Conservation (phyloP, 2,888 invertebrate species). For the Orchestes rusci region DNA sequence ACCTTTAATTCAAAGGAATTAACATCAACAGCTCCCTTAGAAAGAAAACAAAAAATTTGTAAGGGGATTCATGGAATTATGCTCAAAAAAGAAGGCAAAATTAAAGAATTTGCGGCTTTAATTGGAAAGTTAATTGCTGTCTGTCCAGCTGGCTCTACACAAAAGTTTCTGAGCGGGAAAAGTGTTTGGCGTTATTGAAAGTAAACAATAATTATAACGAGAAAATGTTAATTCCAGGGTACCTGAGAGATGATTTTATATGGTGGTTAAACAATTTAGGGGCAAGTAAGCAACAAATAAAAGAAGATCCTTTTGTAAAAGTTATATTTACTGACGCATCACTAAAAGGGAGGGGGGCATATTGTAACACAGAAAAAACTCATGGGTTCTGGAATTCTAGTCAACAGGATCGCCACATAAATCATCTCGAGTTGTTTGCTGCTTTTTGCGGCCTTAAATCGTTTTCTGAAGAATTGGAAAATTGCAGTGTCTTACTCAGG, state of each 20-base stretch:
- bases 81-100: slow-evolving; percentile 3
- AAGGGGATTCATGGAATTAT: slow-evolving; percentile 4
- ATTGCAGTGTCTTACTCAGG: slow-evolving; percentile 12
- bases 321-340: slow-evolving; percentile 29
- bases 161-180: slow-evolving; percentile 3
- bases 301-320: slow-evolving; percentile 10
- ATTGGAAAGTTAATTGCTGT: slow-evolving; percentile 6
- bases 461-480: slow-evolving; percentile 7
- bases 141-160: slow-evolving; percentile 4
- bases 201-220: slow-evolving; percentile 10
- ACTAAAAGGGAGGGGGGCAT: slow-evolving; percentile 15
- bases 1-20: slow-evolving; percentile 6
- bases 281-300: slow-evolving; percentile 12
- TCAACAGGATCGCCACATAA: slow-evolving; percentile 7
- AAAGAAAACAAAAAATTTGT: slow-evolving; percentile 4
- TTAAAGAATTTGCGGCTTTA: slow-evolving; percentile 5
- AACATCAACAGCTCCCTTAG: slow-evolving; percentile 4
- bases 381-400: slow-evolving; percentile 10
- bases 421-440: slow-evolving; percentile 8
- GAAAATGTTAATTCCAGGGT: slow-evolving; percentile 5
- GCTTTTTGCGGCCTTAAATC: slow-evolving; percentile 12
- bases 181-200: slow-evolving; percentile 7
- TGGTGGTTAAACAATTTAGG: slow-evolving; percentile 10
- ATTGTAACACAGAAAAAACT: slow-evolving; percentile 2
- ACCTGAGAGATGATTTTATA: slow-evolving; percentile 5